Conservation (phyloP, 2,113 vertebrate species). For the Verasper variegatus region DNA sequence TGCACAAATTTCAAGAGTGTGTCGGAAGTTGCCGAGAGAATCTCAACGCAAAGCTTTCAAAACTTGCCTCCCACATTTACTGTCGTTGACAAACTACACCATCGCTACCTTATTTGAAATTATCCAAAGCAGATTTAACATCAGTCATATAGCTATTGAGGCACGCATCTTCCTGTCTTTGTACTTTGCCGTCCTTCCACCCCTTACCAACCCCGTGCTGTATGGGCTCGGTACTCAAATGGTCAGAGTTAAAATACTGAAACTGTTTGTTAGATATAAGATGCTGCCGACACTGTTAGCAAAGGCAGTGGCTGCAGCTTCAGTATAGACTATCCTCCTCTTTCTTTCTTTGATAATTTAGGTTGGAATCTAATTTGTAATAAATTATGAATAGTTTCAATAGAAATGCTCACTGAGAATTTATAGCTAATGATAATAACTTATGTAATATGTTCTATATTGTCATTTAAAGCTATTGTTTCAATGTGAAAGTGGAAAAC, state of each 20-base stretch:
- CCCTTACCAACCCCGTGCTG: slow-evolving; percentile 63
- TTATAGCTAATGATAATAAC: not conserved
- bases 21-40: slow-evolving; percentile 35
- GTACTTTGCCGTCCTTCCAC: slow-evolving; percentile 55
- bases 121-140: slow-evolving; percentile 55
- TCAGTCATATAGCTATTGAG: slow-evolving; percentile 30
- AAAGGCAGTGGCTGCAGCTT: not conserved
- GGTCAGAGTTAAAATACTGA: slow-evolving; percentile 58
- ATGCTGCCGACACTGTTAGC: slow-evolving; percentile 7
- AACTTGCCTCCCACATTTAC: slow-evolving; percentile 78
- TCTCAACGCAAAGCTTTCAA: slow-evolving; percentile 69
- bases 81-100: slow-evolving; percentile 70
- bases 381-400: not conserved
- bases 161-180: slow-evolving; percentile 57
- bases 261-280: slow-evolving; percentile 43
- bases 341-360: not conserved
- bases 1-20: slow-evolving; percentile 62
- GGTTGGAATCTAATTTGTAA: not conserved
- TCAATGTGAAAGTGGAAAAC: not conserved
- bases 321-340: not conserved
- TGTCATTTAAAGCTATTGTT: not conserved
- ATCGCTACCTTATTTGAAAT: slow-evolving; percentile 49
- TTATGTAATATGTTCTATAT: not conserved
- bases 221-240: slow-evolving; percentile 66
- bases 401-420: too few relatives aligned